Conservation (phyloP, 2,113 vertebrate genomes). For the Hemiprocne comata region DNA sequence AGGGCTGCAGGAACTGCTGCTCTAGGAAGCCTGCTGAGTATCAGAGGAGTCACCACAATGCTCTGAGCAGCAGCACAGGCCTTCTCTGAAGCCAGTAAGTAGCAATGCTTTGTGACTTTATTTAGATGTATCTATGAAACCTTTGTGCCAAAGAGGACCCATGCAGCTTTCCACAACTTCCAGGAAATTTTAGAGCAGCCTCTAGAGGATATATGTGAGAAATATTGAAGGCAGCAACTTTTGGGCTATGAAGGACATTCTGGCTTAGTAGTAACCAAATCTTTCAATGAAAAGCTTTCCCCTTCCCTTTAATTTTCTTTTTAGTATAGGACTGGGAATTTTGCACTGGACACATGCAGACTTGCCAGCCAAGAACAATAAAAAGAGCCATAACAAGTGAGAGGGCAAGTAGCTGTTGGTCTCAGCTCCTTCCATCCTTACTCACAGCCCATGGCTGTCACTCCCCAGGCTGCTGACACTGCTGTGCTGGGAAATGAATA, state of each 20-base stretch:
- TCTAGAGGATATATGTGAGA: background rate
- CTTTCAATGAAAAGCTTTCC: background rate
- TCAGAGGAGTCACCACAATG: background rate
- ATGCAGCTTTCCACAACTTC: background rate
- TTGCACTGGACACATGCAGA: background rate
- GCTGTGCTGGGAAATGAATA: slow-evolving; percentile 27
- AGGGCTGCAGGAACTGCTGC: background rate
- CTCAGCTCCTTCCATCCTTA: background rate
- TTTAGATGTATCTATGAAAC: background rate
- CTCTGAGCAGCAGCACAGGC: background rate
- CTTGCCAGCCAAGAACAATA: background rate
- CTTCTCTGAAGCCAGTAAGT: background rate
- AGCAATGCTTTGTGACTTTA: background rate
- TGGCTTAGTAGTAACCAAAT: background rate
- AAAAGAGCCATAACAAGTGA: background rate
- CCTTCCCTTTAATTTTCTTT: background rate
- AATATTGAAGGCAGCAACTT: background rate
- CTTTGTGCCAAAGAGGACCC: background rate
- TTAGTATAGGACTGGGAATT: background rate
- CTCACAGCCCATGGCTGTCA: background rate
- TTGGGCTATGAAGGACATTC: background rate
- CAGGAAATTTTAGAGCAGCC: background rate
- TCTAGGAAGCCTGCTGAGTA: background rate
- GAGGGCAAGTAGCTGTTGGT: background rate
- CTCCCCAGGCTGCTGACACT: background rate